phyloP scores from a whole-genome alignment of 2,888 invertebrate genomes.

The Carterocephalus palaemon region DNA sequence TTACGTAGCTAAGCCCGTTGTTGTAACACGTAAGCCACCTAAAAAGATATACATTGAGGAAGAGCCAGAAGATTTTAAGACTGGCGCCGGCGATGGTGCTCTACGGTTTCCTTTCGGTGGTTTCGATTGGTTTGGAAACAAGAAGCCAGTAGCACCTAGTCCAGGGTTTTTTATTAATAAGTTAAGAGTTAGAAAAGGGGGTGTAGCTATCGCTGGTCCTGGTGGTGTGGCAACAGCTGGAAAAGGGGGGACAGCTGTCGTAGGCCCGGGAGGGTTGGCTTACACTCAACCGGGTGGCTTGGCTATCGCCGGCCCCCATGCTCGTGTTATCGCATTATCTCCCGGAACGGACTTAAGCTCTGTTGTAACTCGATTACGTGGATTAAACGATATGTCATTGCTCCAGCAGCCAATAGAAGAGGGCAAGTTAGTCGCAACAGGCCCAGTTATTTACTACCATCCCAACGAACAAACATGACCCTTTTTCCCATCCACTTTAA shows the following conservation, averaged over 20 bases:
- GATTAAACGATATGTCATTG: slow-evolving; percentile 51
- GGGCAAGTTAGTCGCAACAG: slow-evolving; percentile 85
- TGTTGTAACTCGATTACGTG: slow-evolving; percentile 65
- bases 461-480: slow-evolving; percentile 53
- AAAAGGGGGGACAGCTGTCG: slow-evolving; percentile 88
- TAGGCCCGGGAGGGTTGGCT: slow-evolving; percentile 87
- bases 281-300: slow-evolving; percentile 86
- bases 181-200: slow-evolving; percentile 84
- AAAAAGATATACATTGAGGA: slow-evolving; percentile 38
- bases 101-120: slow-evolving; percentile 50
- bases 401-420: slow-evolving; percentile 76
- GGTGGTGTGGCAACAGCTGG: slow-evolving; percentile 90
- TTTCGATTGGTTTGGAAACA: slow-evolving; percentile 51
- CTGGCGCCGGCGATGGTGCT: slow-evolving; percentile 44
- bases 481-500: slow-evolving; percentile 36
- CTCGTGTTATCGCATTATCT: slow-evolving; percentile 83
- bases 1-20: slow-evolving; percentile 41
- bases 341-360: slow-evolving; percentile 80
- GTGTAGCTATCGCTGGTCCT: slow-evolving; percentile 89
- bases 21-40: slow-evolving; percentile 41
- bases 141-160: slow-evolving; percentile 59
- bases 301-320: slow-evolving; percentile 87
- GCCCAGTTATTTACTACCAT: slow-evolving; percentile 85
- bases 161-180: slow-evolving; percentile 84
- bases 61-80: slow-evolving; percentile 44